Conservation (phyloP, 2,888 invertebrate genomes). For the Erebia epiphron region DNA sequence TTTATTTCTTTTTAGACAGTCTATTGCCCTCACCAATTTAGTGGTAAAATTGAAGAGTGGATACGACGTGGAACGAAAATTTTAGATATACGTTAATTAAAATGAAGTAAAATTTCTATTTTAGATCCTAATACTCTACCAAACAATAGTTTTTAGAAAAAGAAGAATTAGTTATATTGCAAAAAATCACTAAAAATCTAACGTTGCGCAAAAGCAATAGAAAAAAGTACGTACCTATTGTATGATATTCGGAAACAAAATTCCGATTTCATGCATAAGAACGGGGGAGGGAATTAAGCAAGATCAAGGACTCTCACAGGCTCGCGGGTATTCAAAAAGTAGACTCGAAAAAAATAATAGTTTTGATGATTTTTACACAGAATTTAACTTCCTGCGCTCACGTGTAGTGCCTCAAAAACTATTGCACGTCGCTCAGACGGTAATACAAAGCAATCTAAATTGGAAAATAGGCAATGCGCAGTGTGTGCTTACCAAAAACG, state of each 20-base stretch:
- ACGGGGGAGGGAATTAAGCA: conserved; percentile 34
- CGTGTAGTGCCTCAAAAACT: conserved; percentile 80
- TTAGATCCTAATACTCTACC: conserved; percentile 11
- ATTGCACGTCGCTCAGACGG: conserved; percentile 81
- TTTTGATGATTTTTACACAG: conserved; percentile 50
- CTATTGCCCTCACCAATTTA: not conserved
- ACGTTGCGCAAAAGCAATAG: conserved; percentile 16
- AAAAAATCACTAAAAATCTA: conserved; percentile 4
- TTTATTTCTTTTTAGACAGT: not conserved
- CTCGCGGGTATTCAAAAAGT: conserved; percentile 31
- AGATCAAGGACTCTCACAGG: conserved; percentile 36
- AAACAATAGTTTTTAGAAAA: conserved; percentile 18
- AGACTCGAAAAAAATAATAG: conserved; percentile 42
- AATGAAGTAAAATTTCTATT: conserved; percentile 12
- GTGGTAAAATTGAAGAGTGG: not conserved
- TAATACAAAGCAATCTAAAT: conserved; percentile 84
- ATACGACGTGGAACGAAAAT: not conserved
- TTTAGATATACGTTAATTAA: not conserved
- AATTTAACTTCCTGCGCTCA: conserved; percentile 77
- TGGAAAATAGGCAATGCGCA: conserved; percentile 83
- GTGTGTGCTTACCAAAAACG: conserved; percentile 83
- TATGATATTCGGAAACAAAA: conserved; percentile 20
- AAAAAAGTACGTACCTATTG: conserved; percentile 1
- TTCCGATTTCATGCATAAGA: conserved; percentile 32
- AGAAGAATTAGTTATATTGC: not conserved